phyloP scores from a whole-genome alignment of 2,797 vertebrate genomes.

The Spinus olivaceus region DNA sequence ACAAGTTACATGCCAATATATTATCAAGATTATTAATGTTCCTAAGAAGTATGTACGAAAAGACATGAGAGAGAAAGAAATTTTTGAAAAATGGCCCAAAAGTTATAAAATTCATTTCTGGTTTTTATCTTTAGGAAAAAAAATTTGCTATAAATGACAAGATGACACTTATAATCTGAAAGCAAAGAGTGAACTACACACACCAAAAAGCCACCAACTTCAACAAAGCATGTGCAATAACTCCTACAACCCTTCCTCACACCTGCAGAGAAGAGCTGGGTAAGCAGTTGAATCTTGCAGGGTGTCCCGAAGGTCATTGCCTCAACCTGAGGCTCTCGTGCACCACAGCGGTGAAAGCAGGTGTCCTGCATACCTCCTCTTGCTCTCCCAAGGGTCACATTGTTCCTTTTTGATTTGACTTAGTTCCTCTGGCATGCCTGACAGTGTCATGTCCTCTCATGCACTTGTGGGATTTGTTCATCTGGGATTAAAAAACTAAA shows the following conservation, averaged over 20 bases:
- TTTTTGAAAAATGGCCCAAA: background rate
- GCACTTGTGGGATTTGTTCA: background rate
- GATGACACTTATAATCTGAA: background rate
- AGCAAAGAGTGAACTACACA: background rate
- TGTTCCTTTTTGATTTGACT: background rate
- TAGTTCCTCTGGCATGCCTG: background rate
- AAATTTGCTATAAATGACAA: background rate
- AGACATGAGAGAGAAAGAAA: background rate
- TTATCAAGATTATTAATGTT: background rate
- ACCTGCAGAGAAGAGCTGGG: conserved; percentile 25
- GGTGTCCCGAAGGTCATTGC: background rate
- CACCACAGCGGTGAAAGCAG: background rate
- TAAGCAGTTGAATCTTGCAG: background rate
- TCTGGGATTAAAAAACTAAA: background rate
- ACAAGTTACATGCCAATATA: background rate
- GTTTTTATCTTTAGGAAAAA: background rate
- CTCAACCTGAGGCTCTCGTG: background rate
- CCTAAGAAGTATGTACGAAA: background rate
- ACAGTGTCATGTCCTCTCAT: background rate
- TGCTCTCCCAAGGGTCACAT: background rate
- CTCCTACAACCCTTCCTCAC: background rate
- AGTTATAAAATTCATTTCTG: background rate
- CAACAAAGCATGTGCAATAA: background rate
- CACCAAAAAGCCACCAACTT: background rate
- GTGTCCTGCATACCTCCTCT: background rate